Percentiles rank a stretch among this genome's conserved stretches.
phyloP scores from a whole-genome alignment of 2,797 vertebrate species.

The Menidia menidia region DNA sequence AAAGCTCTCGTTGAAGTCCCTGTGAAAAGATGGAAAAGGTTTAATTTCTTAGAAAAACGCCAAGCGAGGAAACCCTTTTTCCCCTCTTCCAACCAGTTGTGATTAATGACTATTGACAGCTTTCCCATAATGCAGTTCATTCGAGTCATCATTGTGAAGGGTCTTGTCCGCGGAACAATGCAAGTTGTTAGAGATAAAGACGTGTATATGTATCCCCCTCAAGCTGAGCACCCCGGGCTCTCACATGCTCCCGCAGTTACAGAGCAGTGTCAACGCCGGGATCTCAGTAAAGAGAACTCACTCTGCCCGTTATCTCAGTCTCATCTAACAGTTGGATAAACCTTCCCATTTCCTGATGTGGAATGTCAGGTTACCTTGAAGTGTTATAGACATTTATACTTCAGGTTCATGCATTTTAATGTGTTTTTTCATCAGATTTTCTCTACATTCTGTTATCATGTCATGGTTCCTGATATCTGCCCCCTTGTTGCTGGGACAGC shows the following conservation, averaged over 20 bases:
- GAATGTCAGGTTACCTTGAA: not conserved
- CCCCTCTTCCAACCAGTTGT: constrained; percentile 4
- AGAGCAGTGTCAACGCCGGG: not conserved
- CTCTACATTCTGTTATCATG: constrained; percentile 23
- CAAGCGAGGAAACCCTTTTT: constrained; percentile 4
- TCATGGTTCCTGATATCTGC: constrained; percentile 23
- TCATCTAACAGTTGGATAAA: constrained; percentile 17
- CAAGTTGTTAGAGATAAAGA: no score
- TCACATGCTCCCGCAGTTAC: no score
- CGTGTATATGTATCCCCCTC: no score
- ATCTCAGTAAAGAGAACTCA: constrained; percentile 9
- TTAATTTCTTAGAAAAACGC: not conserved
- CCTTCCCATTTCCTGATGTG: constrained; percentile 3
- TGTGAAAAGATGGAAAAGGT: constrained; percentile 8
- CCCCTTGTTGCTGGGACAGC: constrained; percentile 39
- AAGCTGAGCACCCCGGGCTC: no score
- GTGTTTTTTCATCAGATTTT: constrained; percentile 33
- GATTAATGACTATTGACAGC: constrained; percentile 23
- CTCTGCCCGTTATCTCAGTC: constrained; percentile 18
- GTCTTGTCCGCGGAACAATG: no score
- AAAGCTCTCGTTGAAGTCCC: not conserved
- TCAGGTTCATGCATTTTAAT: constrained; percentile 22
- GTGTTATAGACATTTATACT: constrained; percentile 4
- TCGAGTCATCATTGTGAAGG: no score
- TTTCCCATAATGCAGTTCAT: not conserved